Base-by-base conservation (phyloP, 2,113 vertebrate species). In the Macroglossus sobrinus region DNA sequence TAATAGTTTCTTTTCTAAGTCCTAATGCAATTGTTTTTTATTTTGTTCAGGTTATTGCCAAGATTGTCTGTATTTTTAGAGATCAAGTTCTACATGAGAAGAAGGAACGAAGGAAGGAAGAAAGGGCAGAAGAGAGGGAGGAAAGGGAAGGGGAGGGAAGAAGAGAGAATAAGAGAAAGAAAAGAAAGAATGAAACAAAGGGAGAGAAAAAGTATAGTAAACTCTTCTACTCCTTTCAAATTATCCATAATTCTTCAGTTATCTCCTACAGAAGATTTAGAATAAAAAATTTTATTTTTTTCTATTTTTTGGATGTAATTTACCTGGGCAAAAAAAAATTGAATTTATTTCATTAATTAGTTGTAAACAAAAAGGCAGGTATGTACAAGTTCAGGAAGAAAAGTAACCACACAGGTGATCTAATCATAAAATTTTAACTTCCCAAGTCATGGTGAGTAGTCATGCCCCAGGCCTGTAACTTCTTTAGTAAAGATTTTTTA, bases 1-100 rank as follows among this genome's bases (percentile, higher is more conserved):
- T 88, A 95, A 64, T 66, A 28, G 16, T 45, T 79, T 61, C 38
- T 76, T 95, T 71, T 19, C 35, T 76, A 64, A 71, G 12, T 61
- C 19, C 8, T 84, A 57, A 78, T 18, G 26, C 55, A 47, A 66
- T 80, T 80, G 75, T 76, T 28, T 59, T 71, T 59, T 79, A 78
- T 92, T 76, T 86, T 84, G 22, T 12, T 95, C 35, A 82, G 16
- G 26, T 75, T 68, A 4, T 84, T 72, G 7, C 66, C 16, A 63
- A 92, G 13, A 43, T 84, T 82, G 5, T 45, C 22, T 89, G 26
- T 61, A 24, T 69, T 64, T 93, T 64, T 64, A 64, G 35, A 84
- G 59, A 47, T 30, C 24, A 72, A 72, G 8, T 59, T 86, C 4
- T 22, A 64, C 8, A 63, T 21, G 30, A 14, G 22, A 28, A 3